Evolutionary conservation across 2,797 vertebrate species (phyloP), one percentile per base, ranked within the genome.

Genomic region (Cebuella pygmaea): DNA sequence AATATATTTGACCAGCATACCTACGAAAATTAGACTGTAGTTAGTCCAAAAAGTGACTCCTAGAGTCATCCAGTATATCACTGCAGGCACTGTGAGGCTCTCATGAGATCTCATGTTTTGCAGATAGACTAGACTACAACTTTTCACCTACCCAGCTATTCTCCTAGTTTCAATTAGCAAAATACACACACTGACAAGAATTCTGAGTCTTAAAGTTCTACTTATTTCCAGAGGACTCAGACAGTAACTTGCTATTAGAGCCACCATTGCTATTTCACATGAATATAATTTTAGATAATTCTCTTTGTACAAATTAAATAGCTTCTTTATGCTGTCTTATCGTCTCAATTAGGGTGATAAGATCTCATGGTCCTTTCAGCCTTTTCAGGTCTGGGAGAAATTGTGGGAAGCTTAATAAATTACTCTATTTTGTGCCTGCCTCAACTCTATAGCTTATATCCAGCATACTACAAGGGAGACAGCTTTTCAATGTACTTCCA

Each of bases 401-500:
- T 22, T 70, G 96, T 78, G 67, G 39, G 70, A 80, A 88, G 36
- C 2, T 48, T 48, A 4, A 10, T 67, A 96, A 94, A 93, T 83
- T 70, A 86, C 2, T 94, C 48, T 85, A 12, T 83, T 95, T 81
- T 81, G 10, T 78, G 59, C 33, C 44, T 93, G 41, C 46, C 20
- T 94, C 83, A 84, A 30, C 9, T 50, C 27, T 36, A 33, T 59
- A 57, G 50, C 20, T 91, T 97, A 33, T 82, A 72, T 50, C 80
- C 44, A 8, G 67, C 33, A 7, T 78, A 30, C 52, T 93, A 61
- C 22, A 85, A 89, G 64, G 22, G 46, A 93, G 76, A 67, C 22
- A 93, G 8, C 4, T 93, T 94, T 93, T 74, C 93, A 79, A 57
- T 87, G 85, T 36, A 78, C 17, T 82, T 95, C 36, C 48, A 46